Percentiles rank a stretch among this genome's conserved stretches.
phyloP scores from a whole-genome alignment of 2,888 invertebrate species.

The Cinara cedri region DNA sequence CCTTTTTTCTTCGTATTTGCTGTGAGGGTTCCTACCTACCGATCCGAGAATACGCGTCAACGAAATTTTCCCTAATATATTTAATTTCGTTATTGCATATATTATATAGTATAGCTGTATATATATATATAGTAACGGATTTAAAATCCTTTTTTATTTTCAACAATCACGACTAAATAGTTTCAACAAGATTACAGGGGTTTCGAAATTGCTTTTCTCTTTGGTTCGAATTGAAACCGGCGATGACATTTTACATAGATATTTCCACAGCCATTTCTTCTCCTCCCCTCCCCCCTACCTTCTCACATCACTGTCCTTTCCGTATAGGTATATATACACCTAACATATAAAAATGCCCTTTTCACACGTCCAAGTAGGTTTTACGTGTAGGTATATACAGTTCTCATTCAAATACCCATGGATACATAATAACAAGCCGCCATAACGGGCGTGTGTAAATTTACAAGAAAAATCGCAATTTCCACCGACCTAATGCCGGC shows the following conservation, averaged over 20 bases:
- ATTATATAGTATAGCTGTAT: too few species aligned
- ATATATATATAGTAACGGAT: background rate
- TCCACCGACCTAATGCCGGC: background rate
- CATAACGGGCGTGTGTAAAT: slow-evolving; percentile 4
- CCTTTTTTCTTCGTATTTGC: background rate
- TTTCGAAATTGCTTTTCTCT: background rate
- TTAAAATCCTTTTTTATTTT: slow-evolving; percentile 1
- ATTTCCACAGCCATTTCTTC: too few species aligned
- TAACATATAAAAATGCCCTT: background rate
- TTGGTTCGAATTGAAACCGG: background rate
- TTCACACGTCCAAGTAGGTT: background rate
- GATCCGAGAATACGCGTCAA: too few species aligned
- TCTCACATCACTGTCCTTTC: too few species aligned
- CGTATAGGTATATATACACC: too few species aligned
- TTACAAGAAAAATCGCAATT: slow-evolving; percentile 18
- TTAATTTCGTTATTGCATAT: slow-evolving; percentile 8
- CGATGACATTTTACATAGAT: too few species aligned
- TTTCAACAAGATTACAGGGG: background rate
- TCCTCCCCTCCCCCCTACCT: too few species aligned
- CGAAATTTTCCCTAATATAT: too few species aligned
- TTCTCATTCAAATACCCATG: slow-evolving; percentile 8
- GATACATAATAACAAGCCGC: too few species aligned
- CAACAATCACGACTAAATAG: slow-evolving; percentile 7
- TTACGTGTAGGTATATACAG: background rate
- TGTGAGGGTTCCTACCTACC: too few species aligned